Percentiles rank a stretch among this genome's conserved stretches.
phyloP scores from a whole-genome alignment of 2,113 vertebrate genomes.

The Malurus melanocephalus region DNA sequence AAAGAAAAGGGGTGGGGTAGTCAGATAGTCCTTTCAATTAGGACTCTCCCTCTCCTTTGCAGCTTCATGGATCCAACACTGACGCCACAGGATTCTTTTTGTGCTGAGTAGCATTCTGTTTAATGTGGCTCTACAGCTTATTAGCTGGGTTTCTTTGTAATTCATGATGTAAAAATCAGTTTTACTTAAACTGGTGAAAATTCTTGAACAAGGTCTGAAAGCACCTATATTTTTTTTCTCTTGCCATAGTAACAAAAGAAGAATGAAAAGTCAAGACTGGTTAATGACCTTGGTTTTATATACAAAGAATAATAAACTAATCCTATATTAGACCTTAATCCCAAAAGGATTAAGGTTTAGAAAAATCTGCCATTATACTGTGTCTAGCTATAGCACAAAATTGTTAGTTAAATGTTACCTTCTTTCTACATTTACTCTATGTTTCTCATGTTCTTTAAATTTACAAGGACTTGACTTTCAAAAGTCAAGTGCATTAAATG shows the following conservation, averaged over 20 bases:
- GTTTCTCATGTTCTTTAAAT: conserved; percentile 6
- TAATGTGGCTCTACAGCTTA: not conserved
- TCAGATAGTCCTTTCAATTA: not conserved
- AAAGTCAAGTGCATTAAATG: not conserved
- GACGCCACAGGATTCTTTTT: not conserved
- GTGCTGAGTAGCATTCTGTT: not conserved
- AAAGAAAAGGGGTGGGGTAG: not conserved
- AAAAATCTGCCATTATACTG: not conserved
- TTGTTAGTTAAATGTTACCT: conserved; percentile 30
- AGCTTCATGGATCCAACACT: not conserved
- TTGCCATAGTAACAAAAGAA: not conserved
- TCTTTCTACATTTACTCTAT: conserved; percentile 26
- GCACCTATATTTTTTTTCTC: not conserved
- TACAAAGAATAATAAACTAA: not conserved
- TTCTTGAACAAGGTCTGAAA: not conserved
- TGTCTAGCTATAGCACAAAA: not conserved
- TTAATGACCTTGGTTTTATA: not conserved
- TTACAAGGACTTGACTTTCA: not conserved
- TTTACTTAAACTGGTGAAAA: not conserved
- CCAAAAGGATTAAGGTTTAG: not conserved
- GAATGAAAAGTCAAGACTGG: not conserved
- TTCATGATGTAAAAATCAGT: not conserved
- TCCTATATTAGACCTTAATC: not conserved
- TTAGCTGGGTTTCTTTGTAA: not conserved
- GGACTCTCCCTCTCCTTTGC: not conserved